phyloP scores from a whole-genome alignment of 2,888 invertebrate genomes.

The Blomia tropicalis region DNA sequence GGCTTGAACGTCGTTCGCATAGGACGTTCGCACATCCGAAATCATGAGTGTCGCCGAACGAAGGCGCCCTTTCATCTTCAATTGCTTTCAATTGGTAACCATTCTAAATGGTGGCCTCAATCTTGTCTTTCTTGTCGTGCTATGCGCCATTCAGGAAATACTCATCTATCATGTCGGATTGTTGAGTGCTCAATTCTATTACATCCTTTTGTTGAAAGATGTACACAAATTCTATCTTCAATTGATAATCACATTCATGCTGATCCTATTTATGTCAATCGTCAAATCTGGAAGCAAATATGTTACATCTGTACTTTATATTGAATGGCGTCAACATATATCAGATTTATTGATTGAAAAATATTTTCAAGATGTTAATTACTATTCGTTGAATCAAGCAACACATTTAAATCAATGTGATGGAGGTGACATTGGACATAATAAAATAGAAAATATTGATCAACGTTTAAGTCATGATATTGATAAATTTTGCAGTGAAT shows the following conservation, averaged over 20 bases:
- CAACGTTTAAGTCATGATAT: slow-evolving; percentile 44
- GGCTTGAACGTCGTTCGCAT: not conserved
- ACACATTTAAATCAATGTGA: not conserved
- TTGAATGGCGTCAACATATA: slow-evolving; percentile 39
- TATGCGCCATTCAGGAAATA: slow-evolving; percentile 34
- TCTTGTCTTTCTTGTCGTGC: not conserved
- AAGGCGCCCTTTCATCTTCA: not conserved
- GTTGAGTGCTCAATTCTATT: slow-evolving; percentile 42
- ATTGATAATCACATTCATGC: slow-evolving; percentile 24
- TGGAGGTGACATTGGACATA: not conserved
- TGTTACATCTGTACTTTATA: slow-evolving; percentile 39
- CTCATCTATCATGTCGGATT: slow-evolving; percentile 43
- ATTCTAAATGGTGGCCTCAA: not conserved
- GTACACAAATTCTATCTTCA: slow-evolving; percentile 35
- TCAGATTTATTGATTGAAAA: slow-evolving; percentile 38
- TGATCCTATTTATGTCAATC: slow-evolving; percentile 33
- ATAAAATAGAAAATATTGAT: slow-evolving; percentile 39
- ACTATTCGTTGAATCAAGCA: slow-evolving; percentile 39
- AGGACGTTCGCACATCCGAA: not conserved
- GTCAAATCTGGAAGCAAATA: slow-evolving; percentile 38
- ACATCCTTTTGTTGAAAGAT: slow-evolving; percentile 39
- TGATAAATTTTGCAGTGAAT: slow-evolving; percentile 38
- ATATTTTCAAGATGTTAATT: slow-evolving; percentile 41
- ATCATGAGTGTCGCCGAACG: no score
- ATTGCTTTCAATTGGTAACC: not conserved